Percentiles rank a stretch among this genome's conserved stretches.
phyloP scores from a whole-genome alignment of 2,888 invertebrate species.

The Halictus quadricinctus region DNA sequence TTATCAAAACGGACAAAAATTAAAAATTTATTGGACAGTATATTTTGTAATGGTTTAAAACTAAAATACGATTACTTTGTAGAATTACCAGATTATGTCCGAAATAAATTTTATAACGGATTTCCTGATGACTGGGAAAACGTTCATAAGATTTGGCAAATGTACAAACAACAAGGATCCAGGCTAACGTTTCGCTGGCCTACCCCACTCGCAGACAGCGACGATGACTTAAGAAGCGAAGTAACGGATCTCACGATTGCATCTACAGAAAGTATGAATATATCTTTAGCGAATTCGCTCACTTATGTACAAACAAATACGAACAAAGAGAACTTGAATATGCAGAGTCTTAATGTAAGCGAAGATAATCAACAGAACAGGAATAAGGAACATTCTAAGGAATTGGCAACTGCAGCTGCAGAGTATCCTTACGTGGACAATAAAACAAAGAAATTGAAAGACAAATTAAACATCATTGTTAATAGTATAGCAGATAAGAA shows the following conservation, averaged over 20 bases:
- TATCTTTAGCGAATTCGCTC: too few species aligned
- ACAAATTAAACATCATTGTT: conserved; percentile 70
- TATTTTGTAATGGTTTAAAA: not conserved
- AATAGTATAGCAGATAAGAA: conserved; percentile 71
- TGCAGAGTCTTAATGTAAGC: not conserved
- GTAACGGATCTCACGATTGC: conserved; percentile 61
- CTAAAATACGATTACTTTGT: conserved; percentile 9
- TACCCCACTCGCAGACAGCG: conserved; percentile 76
- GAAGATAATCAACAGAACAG: not conserved
- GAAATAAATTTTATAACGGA: conserved; percentile 78
- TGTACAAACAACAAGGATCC: conserved; percentile 68
- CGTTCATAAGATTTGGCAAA: conserved; percentile 76
- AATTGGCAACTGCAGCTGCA: not conserved
- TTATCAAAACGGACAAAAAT: not conserved
- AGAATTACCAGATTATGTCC: conserved; percentile 78
- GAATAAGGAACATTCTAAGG: conserved; percentile 25
- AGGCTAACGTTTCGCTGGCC: conserved; percentile 77
- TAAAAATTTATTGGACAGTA: not conserved
- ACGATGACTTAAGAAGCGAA: conserved; percentile 77
- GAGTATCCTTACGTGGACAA: not conserved
- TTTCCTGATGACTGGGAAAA: conserved; percentile 81
- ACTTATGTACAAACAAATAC: not conserved
- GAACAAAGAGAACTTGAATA: not conserved
- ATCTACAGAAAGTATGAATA: not conserved
- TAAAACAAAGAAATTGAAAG: conserved; percentile 49